Conservation (phyloP, 2,888 invertebrate species). For the Pardosa pseudoannulata region DNA sequence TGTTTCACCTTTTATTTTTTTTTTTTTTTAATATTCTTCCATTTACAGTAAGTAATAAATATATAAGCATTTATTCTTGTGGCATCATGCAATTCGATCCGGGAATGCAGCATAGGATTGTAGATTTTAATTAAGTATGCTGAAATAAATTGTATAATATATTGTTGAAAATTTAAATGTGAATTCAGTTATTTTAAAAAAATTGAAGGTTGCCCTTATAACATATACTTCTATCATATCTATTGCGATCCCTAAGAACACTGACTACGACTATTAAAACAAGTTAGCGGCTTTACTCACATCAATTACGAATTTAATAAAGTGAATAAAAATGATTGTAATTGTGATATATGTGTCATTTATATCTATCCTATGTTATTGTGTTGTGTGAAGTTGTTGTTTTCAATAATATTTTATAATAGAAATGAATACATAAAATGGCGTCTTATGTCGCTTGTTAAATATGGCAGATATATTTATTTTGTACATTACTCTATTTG, state of each 20-base stretch:
- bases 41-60: no score
- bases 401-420: neutral
- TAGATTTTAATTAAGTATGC: conserved; percentile 63
- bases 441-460: conserved; percentile 53
- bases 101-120: conserved; percentile 49
- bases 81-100: conserved; percentile 43
- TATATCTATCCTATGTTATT: neutral
- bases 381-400: neutral
- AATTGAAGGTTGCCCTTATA: neutral
- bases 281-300: conserved; percentile 9
- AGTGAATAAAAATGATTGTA: neutral
- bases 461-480: conserved; percentile 48
- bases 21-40: no score
- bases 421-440: conserved; percentile 28
- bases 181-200: neutral
- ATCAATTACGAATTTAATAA: neutral
- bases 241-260: neutral
- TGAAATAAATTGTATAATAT: conserved; percentile 2
- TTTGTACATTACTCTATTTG: no score
- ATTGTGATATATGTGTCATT: neutral
- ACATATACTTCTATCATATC: neutral
- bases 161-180: neutral
- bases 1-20: no score
- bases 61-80: conserved; percentile 9
- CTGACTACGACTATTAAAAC: neutral